These are phyloP conservation scores for Portevinia maculata DNA, from an alignment of 2,888 invertebrate genomes.

Conservation along the genomic window DNA sequence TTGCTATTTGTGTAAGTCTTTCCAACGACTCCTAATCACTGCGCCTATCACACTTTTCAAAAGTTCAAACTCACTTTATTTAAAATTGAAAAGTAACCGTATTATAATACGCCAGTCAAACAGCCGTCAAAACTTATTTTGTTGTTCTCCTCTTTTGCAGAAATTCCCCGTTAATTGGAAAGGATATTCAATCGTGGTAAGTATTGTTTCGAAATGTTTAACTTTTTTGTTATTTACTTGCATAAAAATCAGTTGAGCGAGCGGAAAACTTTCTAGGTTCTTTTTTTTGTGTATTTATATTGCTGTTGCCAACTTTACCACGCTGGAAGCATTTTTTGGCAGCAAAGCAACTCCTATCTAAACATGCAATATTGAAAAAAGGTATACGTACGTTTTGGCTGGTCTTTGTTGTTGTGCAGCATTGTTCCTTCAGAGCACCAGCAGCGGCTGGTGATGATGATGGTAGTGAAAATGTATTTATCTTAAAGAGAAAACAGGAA, in stretches of 20 bases:
- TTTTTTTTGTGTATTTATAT: constrained; percentile 7
- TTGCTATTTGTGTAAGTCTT: too few relatives aligned
- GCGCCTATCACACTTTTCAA: too few relatives aligned
- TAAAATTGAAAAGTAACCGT: too few relatives aligned
- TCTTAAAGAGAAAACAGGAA: constrained; percentile 35
- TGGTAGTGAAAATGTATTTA: constrained; percentile 23
- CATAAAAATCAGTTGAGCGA: constrained; percentile 28
- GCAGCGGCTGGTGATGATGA: constrained; percentile 45
- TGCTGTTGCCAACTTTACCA: constrained; percentile 36
- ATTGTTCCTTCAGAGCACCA: neutral
- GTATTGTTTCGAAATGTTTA: constrained; percentile 9
- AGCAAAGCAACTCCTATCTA: constrained; percentile 48
- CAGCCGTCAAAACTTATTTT: neutral
- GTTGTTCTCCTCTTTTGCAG: constrained; percentile 9
- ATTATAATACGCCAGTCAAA: constrained; percentile 1
- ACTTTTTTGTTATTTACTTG: neutral
- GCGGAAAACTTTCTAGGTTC: neutral
- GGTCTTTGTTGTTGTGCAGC: neutral
- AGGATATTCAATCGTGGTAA: constrained; percentile 49
- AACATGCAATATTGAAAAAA: constrained; percentile 68
- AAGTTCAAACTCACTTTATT: too few relatives aligned
- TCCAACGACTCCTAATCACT: too few relatives aligned
- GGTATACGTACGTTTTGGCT: constrained; percentile 16
- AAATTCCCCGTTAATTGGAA: constrained; percentile 19
- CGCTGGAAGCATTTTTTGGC: constrained; percentile 6